Percentiles rank a stretch among this genome's conserved stretches.
These are phyloP conservation scores for Stichopus horrens DNA, from an alignment of 53 echinoderm and acorn worm genomes.

Conservation along the genomic window DNA sequence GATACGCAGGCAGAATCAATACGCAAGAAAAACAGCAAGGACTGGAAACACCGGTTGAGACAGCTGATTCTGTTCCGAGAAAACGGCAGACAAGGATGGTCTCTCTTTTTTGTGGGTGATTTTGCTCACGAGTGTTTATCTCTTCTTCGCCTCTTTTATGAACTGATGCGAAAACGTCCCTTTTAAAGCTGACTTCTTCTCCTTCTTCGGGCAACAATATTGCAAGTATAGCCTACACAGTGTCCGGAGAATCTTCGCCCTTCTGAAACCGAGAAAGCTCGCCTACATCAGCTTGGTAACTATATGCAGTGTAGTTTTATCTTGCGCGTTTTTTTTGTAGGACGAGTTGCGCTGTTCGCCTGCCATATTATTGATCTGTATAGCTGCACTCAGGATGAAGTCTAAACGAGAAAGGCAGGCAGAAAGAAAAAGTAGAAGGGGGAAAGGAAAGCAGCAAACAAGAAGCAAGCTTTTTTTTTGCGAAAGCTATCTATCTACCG, in stretches of 20 bases:
- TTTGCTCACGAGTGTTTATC: constrained; percentile 37
- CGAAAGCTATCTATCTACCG: no score
- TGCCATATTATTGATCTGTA: constrained; percentile 29
- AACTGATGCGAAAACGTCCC: constrained; percentile 37
- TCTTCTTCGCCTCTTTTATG: not conserved
- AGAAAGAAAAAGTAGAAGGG: no score
- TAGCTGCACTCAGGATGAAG: not conserved
- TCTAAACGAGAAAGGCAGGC: no score
- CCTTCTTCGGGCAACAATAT: constrained; percentile 24
- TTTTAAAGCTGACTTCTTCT: constrained; percentile 16
- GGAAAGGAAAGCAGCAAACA: no score
- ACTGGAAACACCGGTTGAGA: constrained; percentile 31
- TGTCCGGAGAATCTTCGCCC: constrained; percentile 2
- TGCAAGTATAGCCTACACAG: no score
- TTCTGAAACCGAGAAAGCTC: not conserved
- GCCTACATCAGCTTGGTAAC: not conserved
- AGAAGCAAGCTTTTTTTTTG: no score
- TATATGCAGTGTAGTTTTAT: not conserved
- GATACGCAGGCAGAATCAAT: constrained; percentile 25
- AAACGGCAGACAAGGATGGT: not conserved
- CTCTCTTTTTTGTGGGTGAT: not conserved
- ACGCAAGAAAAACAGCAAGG: constrained; percentile 36
- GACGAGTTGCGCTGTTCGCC: constrained; percentile 6
- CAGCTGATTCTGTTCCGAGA: constrained; percentile 45
- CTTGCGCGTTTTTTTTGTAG: not conserved